Evolutionary conservation across 1,140 invertebrate genomes (phyloP), one percentile per base, ranked within the genome.

Genomic region (Sarcophaga peregrina): DNA sequence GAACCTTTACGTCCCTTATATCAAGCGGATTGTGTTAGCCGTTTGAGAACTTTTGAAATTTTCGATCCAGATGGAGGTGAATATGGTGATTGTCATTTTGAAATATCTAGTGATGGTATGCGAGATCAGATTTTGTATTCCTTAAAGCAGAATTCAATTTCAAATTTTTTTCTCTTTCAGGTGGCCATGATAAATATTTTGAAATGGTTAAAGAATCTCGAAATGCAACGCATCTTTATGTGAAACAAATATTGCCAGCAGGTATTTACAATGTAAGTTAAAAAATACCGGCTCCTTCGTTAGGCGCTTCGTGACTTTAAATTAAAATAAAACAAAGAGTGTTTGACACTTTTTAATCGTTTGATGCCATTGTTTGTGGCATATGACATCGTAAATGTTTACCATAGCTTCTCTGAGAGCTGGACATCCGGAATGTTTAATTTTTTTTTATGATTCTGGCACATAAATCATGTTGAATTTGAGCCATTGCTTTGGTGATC

Each of bases 11-110:
- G 83, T 48, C 84, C 80, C 73, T 83, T 90, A 3, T 83, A 81
- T 62, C 80, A 85, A 9, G 84, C 85, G 15, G 86, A 88, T 81
- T 83, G 82, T 45, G 48, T 82, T 10, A 83, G 83, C 52, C 52
- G 52, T 10, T 82, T 90, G 17, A 50, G 48, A 54, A 11, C 62
- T 13, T 84, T 85, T 50, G 72, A 83, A 75, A 83, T 82, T 25
- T 48, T 25, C 68, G 84, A 84, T 84, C 68, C 75, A 8, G 84
- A 85, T 83, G 83, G 83, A 62, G 84, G 83, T 8, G 81, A 80
- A 82, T 85, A 81, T 74, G 84, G 84, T 58, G 78, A 85, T 54
- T 58, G 84, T 9, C 72, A 72, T 54, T 85, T 85, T 74, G 37
- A 76, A 68, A 68, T 85, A 11, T 75, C 47, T 7, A 82, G 83